A percentile compares a stretch with the other conserved stretches of the same genome.
These are phyloP conservation scores for Drosophila murphyi DNA, from an alignment of 1,140 invertebrate genomes.

Conservation along the genomic window DNA sequence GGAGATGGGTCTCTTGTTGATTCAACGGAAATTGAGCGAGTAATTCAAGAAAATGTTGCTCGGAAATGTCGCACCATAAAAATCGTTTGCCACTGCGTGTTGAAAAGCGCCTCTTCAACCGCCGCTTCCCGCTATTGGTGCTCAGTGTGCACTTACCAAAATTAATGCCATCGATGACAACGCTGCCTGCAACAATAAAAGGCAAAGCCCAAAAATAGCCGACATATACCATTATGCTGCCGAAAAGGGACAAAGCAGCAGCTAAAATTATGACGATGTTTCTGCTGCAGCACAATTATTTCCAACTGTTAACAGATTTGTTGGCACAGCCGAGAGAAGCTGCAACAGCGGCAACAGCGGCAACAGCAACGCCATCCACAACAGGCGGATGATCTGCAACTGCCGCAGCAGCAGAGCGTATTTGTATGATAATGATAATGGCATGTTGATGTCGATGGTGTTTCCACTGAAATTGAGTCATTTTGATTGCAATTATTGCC, in stretches of 20 bases:
- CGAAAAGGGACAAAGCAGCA: conserved; percentile 66
- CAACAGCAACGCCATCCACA: background rate
- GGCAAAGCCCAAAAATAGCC: conserved; percentile 68
- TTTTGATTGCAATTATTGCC: conserved; percentile 53
- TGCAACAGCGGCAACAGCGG: conserved; percentile 9
- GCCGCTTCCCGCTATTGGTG: background rate
- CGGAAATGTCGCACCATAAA: conserved; percentile 76
- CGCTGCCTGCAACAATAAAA: conserved; percentile 69
- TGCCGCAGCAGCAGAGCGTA: conserved; percentile 18
- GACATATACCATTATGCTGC: conserved; percentile 48
- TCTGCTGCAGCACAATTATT: conserved; percentile 76
- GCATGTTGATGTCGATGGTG: conserved; percentile 59
- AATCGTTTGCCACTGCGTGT: conserved; percentile 60
- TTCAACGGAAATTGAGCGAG: conserved; percentile 82
- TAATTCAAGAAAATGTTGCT: conserved; percentile 75
- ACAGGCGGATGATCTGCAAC: background rate
- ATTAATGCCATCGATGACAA: conserved; percentile 83
- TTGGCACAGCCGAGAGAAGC: conserved; percentile 45
- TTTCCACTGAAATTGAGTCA: conserved; percentile 51
- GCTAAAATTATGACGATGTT: conserved; percentile 74
- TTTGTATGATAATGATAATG: conserved; percentile 80
- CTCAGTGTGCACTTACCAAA: conserved; percentile 66
- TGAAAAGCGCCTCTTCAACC: conserved; percentile 53
- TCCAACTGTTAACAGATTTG: conserved; percentile 84
- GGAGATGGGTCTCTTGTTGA: conserved; percentile 38